Percentiles rank a stretch among this genome's conserved stretches.
These are phyloP conservation scores for Autographa pulchrina DNA, from an alignment of 2,888 invertebrate species.

Conservation along the genomic window DNA sequence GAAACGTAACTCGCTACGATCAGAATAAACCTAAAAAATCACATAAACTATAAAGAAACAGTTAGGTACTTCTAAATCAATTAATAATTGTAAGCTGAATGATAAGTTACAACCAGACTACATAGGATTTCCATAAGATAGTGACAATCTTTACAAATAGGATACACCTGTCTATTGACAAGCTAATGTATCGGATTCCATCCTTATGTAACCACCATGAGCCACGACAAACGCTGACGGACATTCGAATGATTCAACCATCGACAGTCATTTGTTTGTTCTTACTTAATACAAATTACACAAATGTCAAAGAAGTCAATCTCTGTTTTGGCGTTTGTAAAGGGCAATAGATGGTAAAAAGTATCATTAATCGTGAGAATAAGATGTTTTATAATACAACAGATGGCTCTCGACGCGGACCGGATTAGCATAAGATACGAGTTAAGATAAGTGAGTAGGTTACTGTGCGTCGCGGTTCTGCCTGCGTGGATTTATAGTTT, in stretches of 20 bases:
- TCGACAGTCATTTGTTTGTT: constrained; percentile 35
- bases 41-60: constrained; percentile 5
- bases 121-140: constrained; percentile 31
- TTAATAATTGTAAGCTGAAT: constrained; percentile 25
- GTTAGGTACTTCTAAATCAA: constrained; percentile 25
- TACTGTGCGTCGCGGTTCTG: constrained; percentile 24
- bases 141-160: constrained; percentile 36
- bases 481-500: constrained; percentile 16
- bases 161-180: constrained; percentile 46
- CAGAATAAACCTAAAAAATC: constrained; percentile 21
- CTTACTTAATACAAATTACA: constrained; percentile 35
- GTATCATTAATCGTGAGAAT: constrained; percentile 50
- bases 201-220: constrained; percentile 34
- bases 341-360: constrained; percentile 37
- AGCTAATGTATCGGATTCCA: constrained; percentile 41
- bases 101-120: constrained; percentile 42
- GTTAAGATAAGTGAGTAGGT: constrained; percentile 41
- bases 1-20: background rate
- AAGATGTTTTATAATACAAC: constrained; percentile 34
- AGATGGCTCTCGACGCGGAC: constrained; percentile 34
- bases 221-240: background rate
- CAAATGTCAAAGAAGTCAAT: constrained; percentile 49
- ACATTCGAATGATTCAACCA: constrained; percentile 38
- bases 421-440: constrained; percentile 51
- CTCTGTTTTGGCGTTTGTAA: constrained; percentile 36